These are phyloP conservation scores for Lomographa bimaculata DNA, from an alignment of 2,888 invertebrate species.

Conservation along the genomic window DNA sequence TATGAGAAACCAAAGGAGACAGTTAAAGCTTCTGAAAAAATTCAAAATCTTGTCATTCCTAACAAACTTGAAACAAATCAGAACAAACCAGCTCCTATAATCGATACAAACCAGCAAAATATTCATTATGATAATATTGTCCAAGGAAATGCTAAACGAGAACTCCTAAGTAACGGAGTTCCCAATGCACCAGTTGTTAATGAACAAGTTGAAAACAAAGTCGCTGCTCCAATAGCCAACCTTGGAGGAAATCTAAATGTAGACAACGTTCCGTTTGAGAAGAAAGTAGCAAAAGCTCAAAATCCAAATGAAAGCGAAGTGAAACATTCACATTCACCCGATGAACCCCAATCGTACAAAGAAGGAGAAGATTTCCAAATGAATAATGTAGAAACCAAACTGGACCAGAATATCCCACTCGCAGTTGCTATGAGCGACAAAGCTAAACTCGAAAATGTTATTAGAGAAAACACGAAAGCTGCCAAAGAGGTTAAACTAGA, in stretches of 20 bases:
- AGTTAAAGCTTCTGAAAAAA: not conserved
- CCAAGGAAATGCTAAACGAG: conserved; percentile 10
- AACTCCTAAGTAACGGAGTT: conserved; percentile 13
- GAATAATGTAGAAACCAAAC: conserved; percentile 25
- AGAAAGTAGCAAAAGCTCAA: not conserved
- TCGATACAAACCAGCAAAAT: conserved; percentile 7
- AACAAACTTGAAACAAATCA: too few relatives aligned
- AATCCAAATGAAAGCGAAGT: conserved; percentile 6
- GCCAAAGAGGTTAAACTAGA: conserved; percentile 1
- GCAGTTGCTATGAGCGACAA: conserved; percentile 50
- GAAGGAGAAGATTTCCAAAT: conserved; percentile 59
- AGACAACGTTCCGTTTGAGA: not conserved
- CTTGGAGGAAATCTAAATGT: not conserved
- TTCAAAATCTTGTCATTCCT: conserved; percentile 3
- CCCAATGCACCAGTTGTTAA: conserved; percentile 15
- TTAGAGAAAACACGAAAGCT: conserved; percentile 10
- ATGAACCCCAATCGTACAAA: conserved; percentile 70
- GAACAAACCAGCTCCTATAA: not conserved
- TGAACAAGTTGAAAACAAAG: conserved; percentile 8
- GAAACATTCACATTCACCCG: conserved; percentile 57
- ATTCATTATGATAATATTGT: not conserved
- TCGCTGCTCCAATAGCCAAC: not conserved
- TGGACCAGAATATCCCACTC: conserved; percentile 51
- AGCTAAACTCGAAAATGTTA: conserved; percentile 32
- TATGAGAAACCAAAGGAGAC: conserved; percentile 7